A percentile compares a stretch with the other conserved stretches of the same genome.
Evolutionary conservation across 2,113 vertebrate genomes (phyloP).

Genomic region (Dryoscopus gambensis): DNA sequence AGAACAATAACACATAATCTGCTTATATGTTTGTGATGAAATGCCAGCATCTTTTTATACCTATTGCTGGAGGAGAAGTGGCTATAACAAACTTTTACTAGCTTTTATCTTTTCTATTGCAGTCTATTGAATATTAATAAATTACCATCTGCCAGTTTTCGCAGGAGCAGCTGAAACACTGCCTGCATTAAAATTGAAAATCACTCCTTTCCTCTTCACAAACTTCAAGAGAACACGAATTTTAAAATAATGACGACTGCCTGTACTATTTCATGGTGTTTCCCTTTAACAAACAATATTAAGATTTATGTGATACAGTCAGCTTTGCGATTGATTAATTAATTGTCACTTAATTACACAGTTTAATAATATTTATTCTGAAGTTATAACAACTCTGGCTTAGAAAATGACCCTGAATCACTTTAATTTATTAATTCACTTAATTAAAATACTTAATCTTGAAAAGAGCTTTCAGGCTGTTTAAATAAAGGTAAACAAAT

Average conservation of each 20-base stretch:
- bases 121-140: constrained; percentile 39
- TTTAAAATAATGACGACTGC: not conserved
- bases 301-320: constrained; percentile 47
- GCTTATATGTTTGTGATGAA: not conserved
- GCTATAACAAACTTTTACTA: not conserved
- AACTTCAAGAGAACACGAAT: not conserved
- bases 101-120: constrained; percentile 13
- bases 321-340: constrained; percentile 37
- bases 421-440: constrained; percentile 66
- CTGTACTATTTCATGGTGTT: not conserved
- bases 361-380: constrained; percentile 64
- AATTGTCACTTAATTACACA: constrained; percentile 59
- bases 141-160: not conserved
- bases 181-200: constrained; percentile 17
- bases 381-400: constrained; percentile 59
- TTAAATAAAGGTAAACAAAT: constrained; percentile 65
- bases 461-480: constrained; percentile 61
- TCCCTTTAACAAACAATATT: constrained; percentile 26
- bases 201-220: not conserved
- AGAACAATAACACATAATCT: not conserved
- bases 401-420: constrained; percentile 62
- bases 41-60: not conserved
- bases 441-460: constrained; percentile 69
- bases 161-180: not conserved
- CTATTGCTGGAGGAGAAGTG: not conserved